Percentiles rank a stretch among this genome's conserved stretches.
phyloP scores from a whole-genome alignment of 2,113 vertebrate species.

The Anolis sagrei region DNA sequence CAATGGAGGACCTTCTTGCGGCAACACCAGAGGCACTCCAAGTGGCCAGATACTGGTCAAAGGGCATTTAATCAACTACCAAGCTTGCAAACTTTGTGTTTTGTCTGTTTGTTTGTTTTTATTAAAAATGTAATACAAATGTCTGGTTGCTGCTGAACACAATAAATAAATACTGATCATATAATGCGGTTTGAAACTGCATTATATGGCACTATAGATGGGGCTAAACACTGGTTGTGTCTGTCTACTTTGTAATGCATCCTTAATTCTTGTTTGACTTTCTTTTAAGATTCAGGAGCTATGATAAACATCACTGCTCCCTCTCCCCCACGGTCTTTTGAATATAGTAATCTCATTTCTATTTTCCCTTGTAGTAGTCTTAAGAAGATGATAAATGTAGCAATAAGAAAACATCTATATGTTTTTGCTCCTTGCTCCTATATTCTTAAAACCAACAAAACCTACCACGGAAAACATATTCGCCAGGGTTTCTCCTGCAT shows the following conservation, averaged over 20 bases:
- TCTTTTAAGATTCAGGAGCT: not conserved
- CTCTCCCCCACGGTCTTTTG: not conserved
- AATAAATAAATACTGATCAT: too few relatives aligned
- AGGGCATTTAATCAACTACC: too few relatives aligned
- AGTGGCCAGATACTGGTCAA: too few relatives aligned
- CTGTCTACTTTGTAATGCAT: not conserved
- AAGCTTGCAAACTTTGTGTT: too few relatives aligned
- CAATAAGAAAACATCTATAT: not conserved
- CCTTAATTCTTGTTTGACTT: not conserved
- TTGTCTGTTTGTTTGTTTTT: too few relatives aligned
- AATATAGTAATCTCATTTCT: fast-evolving
- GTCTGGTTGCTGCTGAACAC: too few relatives aligned
- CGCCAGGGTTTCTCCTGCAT: constrained; percentile 86
- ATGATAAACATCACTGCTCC: not conserved
- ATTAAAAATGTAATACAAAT: too few relatives aligned
- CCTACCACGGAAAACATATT: constrained; percentile 88
- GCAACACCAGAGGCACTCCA: too few relatives aligned
- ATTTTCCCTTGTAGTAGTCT: not conserved
- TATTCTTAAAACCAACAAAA: not conserved
- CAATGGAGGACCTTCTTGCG: too few relatives aligned
- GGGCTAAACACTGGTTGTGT: too few relatives aligned
- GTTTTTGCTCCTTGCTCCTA: not conserved
- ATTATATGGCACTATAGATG: too few relatives aligned
- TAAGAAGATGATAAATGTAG: not conserved
- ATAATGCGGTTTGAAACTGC: too few relatives aligned